phyloP scores from a whole-genome alignment of 2,113 vertebrate species.

The Melospiza melodia region DNA sequence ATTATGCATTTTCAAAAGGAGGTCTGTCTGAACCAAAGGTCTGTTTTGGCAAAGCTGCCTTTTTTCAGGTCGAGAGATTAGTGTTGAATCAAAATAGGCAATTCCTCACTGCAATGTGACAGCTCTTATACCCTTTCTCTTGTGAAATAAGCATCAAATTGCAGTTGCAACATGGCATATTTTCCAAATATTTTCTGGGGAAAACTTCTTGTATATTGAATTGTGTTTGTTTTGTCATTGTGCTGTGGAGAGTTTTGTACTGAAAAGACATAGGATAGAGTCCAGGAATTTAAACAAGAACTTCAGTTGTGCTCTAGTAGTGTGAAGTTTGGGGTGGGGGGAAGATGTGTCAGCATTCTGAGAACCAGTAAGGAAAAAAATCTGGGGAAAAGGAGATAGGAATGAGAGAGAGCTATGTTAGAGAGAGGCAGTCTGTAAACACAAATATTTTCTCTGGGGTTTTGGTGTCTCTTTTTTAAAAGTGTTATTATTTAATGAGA shows the following conservation, averaged over 20 bases:
- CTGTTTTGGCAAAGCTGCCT: background rate
- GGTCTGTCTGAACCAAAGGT: background rate
- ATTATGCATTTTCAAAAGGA: background rate
- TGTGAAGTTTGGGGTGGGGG: accelerated
- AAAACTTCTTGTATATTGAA: background rate
- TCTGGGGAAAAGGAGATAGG: background rate
- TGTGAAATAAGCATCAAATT: slow-evolving; percentile 38
- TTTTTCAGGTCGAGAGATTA: slow-evolving; percentile 6
- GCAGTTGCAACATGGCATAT: background rate
- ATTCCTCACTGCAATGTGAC: background rate
- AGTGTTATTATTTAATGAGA: background rate
- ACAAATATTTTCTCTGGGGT: background rate
- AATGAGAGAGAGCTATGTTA: background rate
- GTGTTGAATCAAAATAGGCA: background rate
- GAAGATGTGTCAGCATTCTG: background rate
- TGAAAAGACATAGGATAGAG: background rate
- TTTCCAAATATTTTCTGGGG: background rate
- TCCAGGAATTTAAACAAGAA: background rate
- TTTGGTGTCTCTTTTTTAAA: background rate
- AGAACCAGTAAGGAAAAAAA: background rate
- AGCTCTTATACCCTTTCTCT: background rate
- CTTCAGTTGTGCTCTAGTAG: background rate
- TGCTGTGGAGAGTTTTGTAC: background rate
- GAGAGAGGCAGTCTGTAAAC: background rate
- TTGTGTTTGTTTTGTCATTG: background rate